phyloP scores from a whole-genome alignment of 2,113 vertebrate genomes.

The Lepisosteus oculatus region DNA sequence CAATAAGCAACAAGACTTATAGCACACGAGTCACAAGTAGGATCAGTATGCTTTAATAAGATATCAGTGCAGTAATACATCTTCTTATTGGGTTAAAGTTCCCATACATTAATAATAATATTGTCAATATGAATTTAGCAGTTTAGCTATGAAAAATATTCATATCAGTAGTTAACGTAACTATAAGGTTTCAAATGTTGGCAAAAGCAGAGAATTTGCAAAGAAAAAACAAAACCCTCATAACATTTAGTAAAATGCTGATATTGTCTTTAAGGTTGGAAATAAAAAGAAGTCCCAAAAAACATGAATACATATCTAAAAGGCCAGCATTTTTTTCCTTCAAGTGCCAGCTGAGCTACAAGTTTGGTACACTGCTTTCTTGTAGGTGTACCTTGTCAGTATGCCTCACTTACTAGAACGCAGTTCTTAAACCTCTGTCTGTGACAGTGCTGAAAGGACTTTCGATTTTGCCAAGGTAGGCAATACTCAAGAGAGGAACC shows the following conservation, averaged over 20 bases:
- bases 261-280: conserved; percentile 70
- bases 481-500: no score
- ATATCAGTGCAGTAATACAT: conserved; percentile 98
- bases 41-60: conserved; percentile 96
- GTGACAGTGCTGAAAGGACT: background rate
- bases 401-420: conserved; percentile 40
- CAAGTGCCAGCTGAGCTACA: conserved; percentile 54
- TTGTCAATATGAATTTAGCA: conserved; percentile 78
- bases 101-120: conserved; percentile 78
- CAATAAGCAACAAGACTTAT: conserved; percentile 43
- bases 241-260: conserved; percentile 73
- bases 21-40: conserved; percentile 61
- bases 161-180: conserved; percentile 73
- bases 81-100: conserved; percentile 86
- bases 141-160: conserved; percentile 75
- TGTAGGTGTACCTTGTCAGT: conserved; percentile 25
- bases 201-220: conserved; percentile 44
- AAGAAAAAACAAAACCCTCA: conserved; percentile 37
- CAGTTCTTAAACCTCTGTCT: conserved; percentile 17
- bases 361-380: conserved; percentile 21
- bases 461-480: no score
- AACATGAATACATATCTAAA: conserved; percentile 42
- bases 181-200: conserved; percentile 63
- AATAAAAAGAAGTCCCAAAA: conserved; percentile 41
- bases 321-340: conserved; percentile 44